phyloP scores from a whole-genome alignment of 2,113 vertebrate species.

The Colistium nudipinnis region DNA sequence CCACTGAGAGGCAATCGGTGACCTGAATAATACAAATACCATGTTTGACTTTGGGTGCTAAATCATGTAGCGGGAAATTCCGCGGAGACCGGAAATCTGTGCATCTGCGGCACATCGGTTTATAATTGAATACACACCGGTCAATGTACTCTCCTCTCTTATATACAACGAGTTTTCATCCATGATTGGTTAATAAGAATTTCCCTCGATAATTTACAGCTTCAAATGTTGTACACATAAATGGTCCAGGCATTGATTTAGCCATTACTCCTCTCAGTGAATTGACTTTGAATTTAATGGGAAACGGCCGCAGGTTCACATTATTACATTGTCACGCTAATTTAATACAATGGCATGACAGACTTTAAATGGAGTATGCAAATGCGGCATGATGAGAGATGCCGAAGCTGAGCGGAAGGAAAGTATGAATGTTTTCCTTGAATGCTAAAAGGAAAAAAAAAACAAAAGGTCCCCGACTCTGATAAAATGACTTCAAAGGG shows the following conservation, averaged over 20 bases:
- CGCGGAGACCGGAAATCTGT: neutral
- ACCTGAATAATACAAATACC: slow-evolving; percentile 49
- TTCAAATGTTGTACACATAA: slow-evolving; percentile 2
- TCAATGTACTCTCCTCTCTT: neutral
- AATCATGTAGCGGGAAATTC: slow-evolving; percentile 27
- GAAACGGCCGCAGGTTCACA: slow-evolving; percentile 19
- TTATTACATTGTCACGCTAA: slow-evolving; percentile 32
- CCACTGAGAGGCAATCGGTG: slow-evolving; percentile 45
- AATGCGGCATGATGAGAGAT: slow-evolving; percentile 20
- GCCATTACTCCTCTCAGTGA: slow-evolving; percentile 5
- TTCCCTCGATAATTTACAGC: slow-evolving; percentile 7
- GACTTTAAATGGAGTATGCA: slow-evolving; percentile 1
- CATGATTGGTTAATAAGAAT: neutral
- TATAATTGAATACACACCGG: neutral
- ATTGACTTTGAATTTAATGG: slow-evolving; percentile 37
- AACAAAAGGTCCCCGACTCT: slow-evolving; percentile 4
- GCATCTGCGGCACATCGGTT: neutral
- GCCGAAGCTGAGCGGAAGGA: slow-evolving; percentile 23
- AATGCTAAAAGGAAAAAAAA: too few relatives aligned
- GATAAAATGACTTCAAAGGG: slow-evolving; percentile 5
- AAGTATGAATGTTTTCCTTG: slow-evolving; percentile 2
- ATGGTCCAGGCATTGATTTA: slow-evolving; percentile 4
- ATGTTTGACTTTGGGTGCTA: slow-evolving; percentile 9
- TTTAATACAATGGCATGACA: slow-evolving; percentile 36
- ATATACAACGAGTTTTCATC: neutral